Evolutionary conservation across 1,140 invertebrate species (phyloP).

Genomic region (Delia radicum): DNA sequence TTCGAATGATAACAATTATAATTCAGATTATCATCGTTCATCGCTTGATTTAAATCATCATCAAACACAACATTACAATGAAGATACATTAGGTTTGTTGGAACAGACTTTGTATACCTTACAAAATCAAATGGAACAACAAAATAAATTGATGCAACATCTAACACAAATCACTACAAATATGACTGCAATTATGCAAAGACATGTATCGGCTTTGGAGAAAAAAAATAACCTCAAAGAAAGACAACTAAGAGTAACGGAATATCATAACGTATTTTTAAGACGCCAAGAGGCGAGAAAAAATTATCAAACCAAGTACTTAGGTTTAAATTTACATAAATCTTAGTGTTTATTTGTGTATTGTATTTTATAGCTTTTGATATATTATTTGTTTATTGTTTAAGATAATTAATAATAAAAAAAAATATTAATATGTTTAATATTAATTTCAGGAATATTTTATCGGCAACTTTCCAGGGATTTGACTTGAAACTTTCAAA

Average conservation of each 20-base stretch:
- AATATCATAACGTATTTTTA: background rate
- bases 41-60: background rate
- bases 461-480: no score
- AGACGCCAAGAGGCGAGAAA: background rate
- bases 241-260: background rate
- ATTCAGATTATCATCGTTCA: background rate
- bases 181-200: background rate
- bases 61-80: background rate
- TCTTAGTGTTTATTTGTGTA: no score
- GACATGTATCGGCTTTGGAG: background rate
- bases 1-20: background rate
- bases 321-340: no score
- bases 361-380: no score
- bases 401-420: no score
- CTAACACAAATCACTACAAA: background rate
- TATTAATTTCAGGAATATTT: no score
- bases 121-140: background rate
- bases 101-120: background rate
- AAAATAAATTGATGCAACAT: background rate
- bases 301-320: background rate
- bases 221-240: background rate
- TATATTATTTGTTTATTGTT: no score
- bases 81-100: background rate
- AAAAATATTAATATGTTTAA: no score
- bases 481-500: no score